Conservation (phyloP, 1,140 invertebrate species). For the Cydia fagiglandana region DNA sequence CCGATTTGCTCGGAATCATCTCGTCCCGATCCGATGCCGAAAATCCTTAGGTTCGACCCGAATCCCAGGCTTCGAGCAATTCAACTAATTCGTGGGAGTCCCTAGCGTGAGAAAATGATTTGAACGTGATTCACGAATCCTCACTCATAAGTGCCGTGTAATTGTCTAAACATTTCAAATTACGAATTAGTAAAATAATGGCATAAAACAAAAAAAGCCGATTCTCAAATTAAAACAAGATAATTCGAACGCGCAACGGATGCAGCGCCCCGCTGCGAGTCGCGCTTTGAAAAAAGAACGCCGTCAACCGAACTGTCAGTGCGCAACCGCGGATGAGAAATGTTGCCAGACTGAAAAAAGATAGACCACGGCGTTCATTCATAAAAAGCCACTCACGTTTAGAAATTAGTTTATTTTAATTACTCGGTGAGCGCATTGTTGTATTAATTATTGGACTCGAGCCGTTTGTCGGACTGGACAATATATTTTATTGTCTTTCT, state of each 20-base stretch:
- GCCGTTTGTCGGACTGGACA: slow-evolving; percentile 57
- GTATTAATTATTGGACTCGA: slow-evolving; percentile 69
- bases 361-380: slow-evolving; percentile 62
- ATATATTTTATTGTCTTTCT: slow-evolving; percentile 78
- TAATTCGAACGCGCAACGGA: slow-evolving; percentile 70
- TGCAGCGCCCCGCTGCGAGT: slow-evolving; percentile 70
- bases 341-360: slow-evolving; percentile 67
- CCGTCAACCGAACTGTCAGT: slow-evolving; percentile 71
- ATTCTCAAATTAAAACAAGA: slow-evolving; percentile 72
- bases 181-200: slow-evolving; percentile 43
- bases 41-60: slow-evolving; percentile 50
- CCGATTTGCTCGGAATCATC: slow-evolving; percentile 59
- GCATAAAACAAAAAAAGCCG: slow-evolving; percentile 45
- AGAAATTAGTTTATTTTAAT: slow-evolving; percentile 79
- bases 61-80: slow-evolving; percentile 24
- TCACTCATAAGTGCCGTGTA: slow-evolving; percentile 22
- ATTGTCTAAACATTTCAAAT: slow-evolving; percentile 31
- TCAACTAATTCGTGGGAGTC: slow-evolving; percentile 69
- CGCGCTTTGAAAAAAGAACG: slow-evolving; percentile 70
- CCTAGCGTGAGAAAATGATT: slow-evolving; percentile 59
- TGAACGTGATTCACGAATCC: slow-evolving; percentile 30
- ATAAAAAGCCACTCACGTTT: slow-evolving; percentile 68
- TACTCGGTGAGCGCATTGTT: slow-evolving; percentile 69
- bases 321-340: slow-evolving; percentile 69
- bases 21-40: slow-evolving; percentile 54